phyloP scores from a whole-genome alignment of 1,140 invertebrate species.

The Drosophila ambigua region DNA sequence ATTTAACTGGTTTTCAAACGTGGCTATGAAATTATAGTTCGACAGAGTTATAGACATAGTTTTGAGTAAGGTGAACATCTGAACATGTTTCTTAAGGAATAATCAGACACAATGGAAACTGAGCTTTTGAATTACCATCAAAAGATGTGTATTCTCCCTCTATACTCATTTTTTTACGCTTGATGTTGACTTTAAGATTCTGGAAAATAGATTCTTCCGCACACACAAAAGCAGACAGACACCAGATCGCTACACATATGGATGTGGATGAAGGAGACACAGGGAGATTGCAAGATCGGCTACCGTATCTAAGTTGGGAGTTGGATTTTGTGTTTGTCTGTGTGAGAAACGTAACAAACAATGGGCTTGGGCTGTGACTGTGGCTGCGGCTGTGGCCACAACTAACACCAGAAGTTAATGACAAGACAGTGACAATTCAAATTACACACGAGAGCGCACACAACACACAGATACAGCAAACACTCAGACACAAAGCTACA shows the following conservation, averaged over 20 bases:
- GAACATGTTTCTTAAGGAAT: too few species aligned
- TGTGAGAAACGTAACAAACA: slow-evolving; percentile 76
- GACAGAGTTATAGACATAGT: too few species aligned
- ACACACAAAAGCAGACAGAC: neutral
- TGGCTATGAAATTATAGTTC: too few species aligned
- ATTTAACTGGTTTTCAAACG: too few species aligned
- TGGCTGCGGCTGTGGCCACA: slow-evolving; percentile 16
- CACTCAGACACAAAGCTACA: slow-evolving; percentile 10
- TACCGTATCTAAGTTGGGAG: slow-evolving; percentile 53
- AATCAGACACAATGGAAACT: too few species aligned
- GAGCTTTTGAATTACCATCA: slow-evolving; percentile 4
- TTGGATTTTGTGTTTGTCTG: slow-evolving; percentile 65
- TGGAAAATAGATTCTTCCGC: slow-evolving; percentile 9
- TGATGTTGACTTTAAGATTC: slow-evolving; percentile 36
- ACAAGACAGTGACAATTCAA: slow-evolving; percentile 82
- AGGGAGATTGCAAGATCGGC: slow-evolving; percentile 27
- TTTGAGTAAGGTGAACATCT: too few species aligned
- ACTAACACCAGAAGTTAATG: slow-evolving; percentile 81
- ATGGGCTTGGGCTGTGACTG: slow-evolving; percentile 28
- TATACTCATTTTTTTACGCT: slow-evolving; percentile 7
- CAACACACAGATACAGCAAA: neutral
- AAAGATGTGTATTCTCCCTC: slow-evolving; percentile 12
- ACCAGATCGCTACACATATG: slow-evolving; percentile 15
- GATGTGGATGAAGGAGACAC: neutral
- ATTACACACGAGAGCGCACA: slow-evolving; percentile 58